phyloP scores from a whole-genome alignment of 2,888 invertebrate species.

The Zaprionus obscuricornis region DNA sequence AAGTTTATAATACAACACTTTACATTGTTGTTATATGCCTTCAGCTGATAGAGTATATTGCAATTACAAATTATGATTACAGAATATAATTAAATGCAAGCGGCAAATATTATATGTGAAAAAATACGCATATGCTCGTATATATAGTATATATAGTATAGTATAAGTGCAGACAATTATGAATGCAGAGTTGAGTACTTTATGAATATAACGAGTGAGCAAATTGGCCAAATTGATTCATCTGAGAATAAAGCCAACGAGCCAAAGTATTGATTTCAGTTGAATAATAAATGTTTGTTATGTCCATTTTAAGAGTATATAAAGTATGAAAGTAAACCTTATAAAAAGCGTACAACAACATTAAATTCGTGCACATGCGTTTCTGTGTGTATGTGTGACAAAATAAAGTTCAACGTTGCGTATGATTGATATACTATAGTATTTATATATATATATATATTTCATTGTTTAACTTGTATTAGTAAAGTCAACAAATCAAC shows the following conservation, averaged over 20 bases:
- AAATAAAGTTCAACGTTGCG: slow-evolving; percentile 46
- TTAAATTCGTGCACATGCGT: slow-evolving; percentile 19
- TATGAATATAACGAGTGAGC: slow-evolving; percentile 2
- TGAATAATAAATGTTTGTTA: slow-evolving; percentile 14
- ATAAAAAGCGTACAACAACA: slow-evolving; percentile 35
- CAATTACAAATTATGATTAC: slow-evolving; percentile 2
- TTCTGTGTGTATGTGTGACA: neutral
- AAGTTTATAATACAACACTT: too few relatives aligned
- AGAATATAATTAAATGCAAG: slow-evolving; percentile 8
- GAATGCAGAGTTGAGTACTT: neutral
- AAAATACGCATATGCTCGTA: too few relatives aligned
- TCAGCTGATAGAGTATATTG: neutral
- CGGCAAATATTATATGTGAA: neutral
- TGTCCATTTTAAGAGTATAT: slow-evolving; percentile 8
- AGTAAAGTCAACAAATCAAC: slow-evolving; percentile 42
- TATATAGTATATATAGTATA: too few relatives aligned
- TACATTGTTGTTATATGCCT: too few relatives aligned
- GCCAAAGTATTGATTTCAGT: slow-evolving; percentile 9
- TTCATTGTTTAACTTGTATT: slow-evolving; percentile 50
- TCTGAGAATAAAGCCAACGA: neutral
- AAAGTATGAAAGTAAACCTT: neutral
- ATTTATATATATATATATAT: slow-evolving; percentile 1
- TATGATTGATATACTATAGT: slow-evolving; percentile 56
- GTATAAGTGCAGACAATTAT: slow-evolving; percentile 6
- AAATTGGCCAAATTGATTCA: slow-evolving; percentile 8